Evolutionary conservation across 2,888 invertebrate genomes (phyloP).

Genomic region (Ectobius pallidus): DNA sequence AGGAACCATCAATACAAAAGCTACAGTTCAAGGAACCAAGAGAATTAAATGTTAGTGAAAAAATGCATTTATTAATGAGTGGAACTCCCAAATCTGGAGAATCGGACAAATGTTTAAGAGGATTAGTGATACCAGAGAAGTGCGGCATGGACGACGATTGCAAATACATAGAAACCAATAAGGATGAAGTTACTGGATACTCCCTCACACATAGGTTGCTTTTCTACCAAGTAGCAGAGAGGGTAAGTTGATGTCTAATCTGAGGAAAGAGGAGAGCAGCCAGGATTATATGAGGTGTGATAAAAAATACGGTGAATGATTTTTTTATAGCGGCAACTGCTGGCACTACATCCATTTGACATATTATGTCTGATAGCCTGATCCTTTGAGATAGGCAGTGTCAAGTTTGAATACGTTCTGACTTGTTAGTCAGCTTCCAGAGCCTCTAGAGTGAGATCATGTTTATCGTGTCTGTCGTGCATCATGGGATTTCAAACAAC

Average conservation of each 20-base stretch:
- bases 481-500: too few relatives aligned
- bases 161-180: neutral
- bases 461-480: too few relatives aligned
- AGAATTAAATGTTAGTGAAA: neutral
- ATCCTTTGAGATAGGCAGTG: too few relatives aligned
- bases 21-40: neutral
- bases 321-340: too few relatives aligned
- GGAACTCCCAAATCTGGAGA: neutral
- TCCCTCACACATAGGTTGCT: slow-evolving; percentile 12
- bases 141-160: neutral
- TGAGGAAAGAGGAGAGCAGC: too few relatives aligned
- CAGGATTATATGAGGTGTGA: too few relatives aligned
- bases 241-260: neutral
- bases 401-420: too few relatives aligned
- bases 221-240: neutral
- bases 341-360: too few relatives aligned
- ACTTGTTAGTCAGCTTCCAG: too few relatives aligned
- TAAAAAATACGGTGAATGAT: too few relatives aligned
- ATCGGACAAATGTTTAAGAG: neutral
- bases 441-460: too few relatives aligned
- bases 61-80: neutral
- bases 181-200: slow-evolving; percentile 3
- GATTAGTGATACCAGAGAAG: neutral
- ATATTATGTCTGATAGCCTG: too few relatives aligned
- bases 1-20: neutral